Evolutionary conservation across 2,113 vertebrate genomes (phyloP).

Genomic region (Lophotis ruficrista): DNA sequence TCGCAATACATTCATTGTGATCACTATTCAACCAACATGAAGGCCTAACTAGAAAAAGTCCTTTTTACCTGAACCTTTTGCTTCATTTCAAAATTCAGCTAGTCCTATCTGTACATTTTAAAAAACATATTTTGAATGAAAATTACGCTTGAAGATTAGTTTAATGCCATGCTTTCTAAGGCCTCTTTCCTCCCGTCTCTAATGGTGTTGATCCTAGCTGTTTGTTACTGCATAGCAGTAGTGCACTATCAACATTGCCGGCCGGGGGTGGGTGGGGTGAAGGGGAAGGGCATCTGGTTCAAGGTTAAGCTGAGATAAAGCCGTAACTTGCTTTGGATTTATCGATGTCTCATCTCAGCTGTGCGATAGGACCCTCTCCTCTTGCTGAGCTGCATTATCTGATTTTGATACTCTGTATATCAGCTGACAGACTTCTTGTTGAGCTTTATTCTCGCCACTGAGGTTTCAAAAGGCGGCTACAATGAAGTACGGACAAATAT

Average conservation of each 20-base stretch:
- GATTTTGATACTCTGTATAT: conserved; percentile 39
- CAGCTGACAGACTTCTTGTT: conserved; percentile 33
- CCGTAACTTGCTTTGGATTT: conserved; percentile 26
- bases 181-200: background rate
- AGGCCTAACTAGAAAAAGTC: background rate
- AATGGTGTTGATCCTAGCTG: background rate
- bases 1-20: background rate
- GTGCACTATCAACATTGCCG: rapidly evolving
- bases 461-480: conserved; percentile 1
- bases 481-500: background rate
- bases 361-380: background rate
- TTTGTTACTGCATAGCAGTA: background rate
- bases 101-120: conserved; percentile 6
- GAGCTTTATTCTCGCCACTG: conserved; percentile 23
- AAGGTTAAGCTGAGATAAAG: conserved; percentile 57
- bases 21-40: background rate
- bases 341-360: conserved; percentile 30
- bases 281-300: conserved; percentile 10
- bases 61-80: background rate
- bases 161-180: background rate
- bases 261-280: background rate
- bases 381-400: conserved; percentile 35
- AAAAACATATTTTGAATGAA: background rate
- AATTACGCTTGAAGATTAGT: background rate
- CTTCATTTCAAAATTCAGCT: background rate